These are phyloP conservation scores for Spicauda simplicius DNA, from an alignment of 2,888 invertebrate species.

Conservation along the genomic window DNA sequence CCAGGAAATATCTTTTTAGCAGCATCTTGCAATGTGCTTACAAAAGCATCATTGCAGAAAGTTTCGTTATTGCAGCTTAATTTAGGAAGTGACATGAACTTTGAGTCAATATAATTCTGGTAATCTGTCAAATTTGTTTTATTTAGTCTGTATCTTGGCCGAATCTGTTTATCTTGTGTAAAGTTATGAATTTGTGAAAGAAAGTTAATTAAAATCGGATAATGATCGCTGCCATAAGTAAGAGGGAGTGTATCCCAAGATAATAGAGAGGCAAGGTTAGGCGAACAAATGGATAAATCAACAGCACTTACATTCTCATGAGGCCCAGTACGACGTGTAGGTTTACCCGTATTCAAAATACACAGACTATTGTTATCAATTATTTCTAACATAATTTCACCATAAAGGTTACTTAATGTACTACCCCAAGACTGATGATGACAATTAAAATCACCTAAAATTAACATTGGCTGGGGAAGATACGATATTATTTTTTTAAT, in stretches of 20 bases:
- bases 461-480: neutral
- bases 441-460: neutral
- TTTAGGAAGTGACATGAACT: neutral
- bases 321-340: conserved; percentile 18
- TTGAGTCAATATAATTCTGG: neutral
- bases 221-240: neutral
- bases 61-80: neutral
- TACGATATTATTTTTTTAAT: neutral
- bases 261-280: neutral
- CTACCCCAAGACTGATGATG: neutral
- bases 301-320: conserved; percentile 12
- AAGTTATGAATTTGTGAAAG: neutral
- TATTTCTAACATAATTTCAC: neutral
- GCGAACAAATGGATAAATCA: conserved; percentile 14
- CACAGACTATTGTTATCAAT: neutral
- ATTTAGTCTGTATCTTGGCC: neutral
- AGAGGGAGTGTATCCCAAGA: conserved; percentile 5
- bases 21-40: neutral
- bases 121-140: neutral
- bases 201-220: neutral
- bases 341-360: neutral
- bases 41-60: neutral
- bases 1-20: neutral
- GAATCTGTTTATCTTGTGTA: neutral
- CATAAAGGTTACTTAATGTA: neutral